A percentile compares a stretch with the other conserved stretches of the same genome.
Evolutionary conservation across 2,113 vertebrate species (phyloP).

Genomic region (Petrocephalus zakoni): DNA sequence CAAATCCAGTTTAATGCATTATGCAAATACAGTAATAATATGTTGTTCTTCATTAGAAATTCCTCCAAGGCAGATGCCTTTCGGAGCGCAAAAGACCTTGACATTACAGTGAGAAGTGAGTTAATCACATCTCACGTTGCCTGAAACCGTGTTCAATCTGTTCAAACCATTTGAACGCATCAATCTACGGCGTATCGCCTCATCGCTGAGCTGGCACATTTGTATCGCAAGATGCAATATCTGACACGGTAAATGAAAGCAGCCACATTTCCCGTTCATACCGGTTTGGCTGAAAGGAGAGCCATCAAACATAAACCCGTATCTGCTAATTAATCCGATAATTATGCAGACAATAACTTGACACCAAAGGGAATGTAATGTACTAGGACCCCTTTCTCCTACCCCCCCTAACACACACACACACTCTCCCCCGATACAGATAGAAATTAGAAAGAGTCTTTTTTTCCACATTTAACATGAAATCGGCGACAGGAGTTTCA

Average conservation of each 20-base stretch:
- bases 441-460: not conserved
- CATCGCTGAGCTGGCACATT: not conserved
- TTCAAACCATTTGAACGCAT: not conserved
- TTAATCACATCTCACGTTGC: not conserved
- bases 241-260: not conserved
- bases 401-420: no score
- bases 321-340: slow-evolving; percentile 40
- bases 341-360: slow-evolving; percentile 55
- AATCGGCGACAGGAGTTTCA: not conserved
- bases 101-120: slow-evolving; percentile 24
- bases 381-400: slow-evolving; percentile 23
- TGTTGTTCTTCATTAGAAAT: not conserved
- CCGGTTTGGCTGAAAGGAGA: not conserved
- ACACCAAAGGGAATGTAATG: slow-evolving; percentile 45
- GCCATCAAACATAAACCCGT: slow-evolving; percentile 33
- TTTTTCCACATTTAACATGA: not conserved
- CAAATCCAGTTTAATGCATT: not conserved
- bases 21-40: not conserved
- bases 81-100: slow-evolving; percentile 7
- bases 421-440: not conserved
- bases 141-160: not conserved
- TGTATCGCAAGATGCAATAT: not conserved
- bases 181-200: not conserved
- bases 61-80: slow-evolving; percentile 33
- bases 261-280: not conserved